A percentile compares a stretch with the other conserved stretches of the same genome.
Evolutionary conservation across 2,797 vertebrate species (phyloP).

Genomic region (Poeciliopsis turneri): DNA sequence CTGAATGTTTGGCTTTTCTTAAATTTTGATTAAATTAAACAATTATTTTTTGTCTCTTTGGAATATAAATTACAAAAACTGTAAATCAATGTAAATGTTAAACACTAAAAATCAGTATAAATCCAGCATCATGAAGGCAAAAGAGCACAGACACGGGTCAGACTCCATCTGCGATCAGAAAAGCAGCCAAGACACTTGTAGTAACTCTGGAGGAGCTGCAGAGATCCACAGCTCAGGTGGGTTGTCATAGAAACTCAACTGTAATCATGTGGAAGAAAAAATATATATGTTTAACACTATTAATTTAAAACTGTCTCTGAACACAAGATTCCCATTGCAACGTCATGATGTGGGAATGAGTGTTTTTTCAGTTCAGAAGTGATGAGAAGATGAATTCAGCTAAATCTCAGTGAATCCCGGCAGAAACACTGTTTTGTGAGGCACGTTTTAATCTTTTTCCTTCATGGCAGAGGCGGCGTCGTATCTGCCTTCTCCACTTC

Average conservation of each 20-base stretch:
- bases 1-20: neutral
- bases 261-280: no score
- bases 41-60: neutral
- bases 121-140: neutral
- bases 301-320: neutral
- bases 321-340: neutral
- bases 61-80: neutral
- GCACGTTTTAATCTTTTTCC: neutral
- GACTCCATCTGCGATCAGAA: neutral
- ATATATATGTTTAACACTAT: no score
- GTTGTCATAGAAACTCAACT: neutral
- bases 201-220: neutral
- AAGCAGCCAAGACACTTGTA: neutral
- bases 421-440: neutral
- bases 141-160: neutral
- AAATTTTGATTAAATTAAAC: neutral
- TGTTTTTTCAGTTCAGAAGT: neutral
- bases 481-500: slow-evolving; percentile 16
- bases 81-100: no score
- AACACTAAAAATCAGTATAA: neutral
- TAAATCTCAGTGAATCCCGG: neutral
- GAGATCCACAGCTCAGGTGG: neutral
- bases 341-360: neutral
- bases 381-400: neutral
- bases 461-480: slow-evolving; percentile 13